Percentiles rank a stretch among this genome's conserved stretches.
Evolutionary conservation across 2,888 invertebrate genomes (phyloP).

Genomic region (Nomada lathburiana): DNA sequence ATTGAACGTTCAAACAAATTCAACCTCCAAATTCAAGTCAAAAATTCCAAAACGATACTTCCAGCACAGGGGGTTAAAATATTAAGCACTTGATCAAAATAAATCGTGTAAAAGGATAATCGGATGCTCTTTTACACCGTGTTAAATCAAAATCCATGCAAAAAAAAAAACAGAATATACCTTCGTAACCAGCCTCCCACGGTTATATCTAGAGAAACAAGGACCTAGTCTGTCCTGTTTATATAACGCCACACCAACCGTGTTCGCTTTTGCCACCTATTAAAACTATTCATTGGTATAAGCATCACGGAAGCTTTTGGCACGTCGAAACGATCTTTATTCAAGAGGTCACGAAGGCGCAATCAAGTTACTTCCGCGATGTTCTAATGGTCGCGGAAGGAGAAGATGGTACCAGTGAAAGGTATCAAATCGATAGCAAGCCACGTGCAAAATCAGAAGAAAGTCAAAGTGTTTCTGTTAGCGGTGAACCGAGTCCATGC

Average conservation of each 20-base stretch:
- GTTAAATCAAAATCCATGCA: too few species aligned
- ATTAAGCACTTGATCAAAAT: too few species aligned
- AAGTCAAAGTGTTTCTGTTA: slow-evolving; percentile 63
- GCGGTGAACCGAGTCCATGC: slow-evolving; percentile 29
- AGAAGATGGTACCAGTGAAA: slow-evolving; percentile 56
- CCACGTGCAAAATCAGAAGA: slow-evolving; percentile 52
- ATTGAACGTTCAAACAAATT: too few species aligned
- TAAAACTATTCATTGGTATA: neutral
- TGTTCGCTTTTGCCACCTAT: neutral
- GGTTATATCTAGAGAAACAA: neutral
- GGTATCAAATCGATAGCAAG: slow-evolving; percentile 52
- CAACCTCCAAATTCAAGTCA: too few species aligned
- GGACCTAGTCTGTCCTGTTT: neutral
- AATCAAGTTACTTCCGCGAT: slow-evolving; percentile 8
- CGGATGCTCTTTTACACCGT: too few species aligned
- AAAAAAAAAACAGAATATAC: too few species aligned
- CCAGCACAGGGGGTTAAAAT: too few species aligned
- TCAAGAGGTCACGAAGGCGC: slow-evolving; percentile 1
- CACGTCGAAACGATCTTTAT: neutral
- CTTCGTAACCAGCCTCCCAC: too few species aligned
- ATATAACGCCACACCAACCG: neutral
- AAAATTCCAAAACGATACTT: too few species aligned
- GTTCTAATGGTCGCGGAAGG: slow-evolving; percentile 23
- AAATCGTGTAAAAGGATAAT: too few species aligned
- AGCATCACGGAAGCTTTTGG: neutral